Percentiles rank a stretch among this genome's conserved stretches.
phyloP scores from a whole-genome alignment of 2,113 vertebrate genomes.

The Litocranius walleri region DNA sequence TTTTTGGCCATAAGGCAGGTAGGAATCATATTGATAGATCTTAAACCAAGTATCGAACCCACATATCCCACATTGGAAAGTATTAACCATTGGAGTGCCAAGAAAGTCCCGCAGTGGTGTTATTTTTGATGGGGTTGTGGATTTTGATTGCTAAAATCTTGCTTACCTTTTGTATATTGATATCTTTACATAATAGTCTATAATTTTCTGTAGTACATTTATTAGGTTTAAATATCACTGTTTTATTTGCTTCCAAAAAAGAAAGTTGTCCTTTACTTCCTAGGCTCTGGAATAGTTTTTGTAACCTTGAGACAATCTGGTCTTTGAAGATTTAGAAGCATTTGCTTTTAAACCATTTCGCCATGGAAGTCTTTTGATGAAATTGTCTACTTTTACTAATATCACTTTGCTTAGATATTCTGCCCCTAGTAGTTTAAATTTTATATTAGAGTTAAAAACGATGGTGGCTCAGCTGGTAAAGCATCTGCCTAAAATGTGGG shows the following conservation, averaged over 20 bases:
- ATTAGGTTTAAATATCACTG: background rate
- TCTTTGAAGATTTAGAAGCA: background rate
- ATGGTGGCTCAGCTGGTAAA: background rate
- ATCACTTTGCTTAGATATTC: background rate
- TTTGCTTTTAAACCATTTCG: background rate
- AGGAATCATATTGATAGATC: background rate
- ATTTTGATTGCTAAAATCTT: background rate
- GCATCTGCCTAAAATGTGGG: background rate
- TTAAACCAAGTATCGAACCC: background rate
- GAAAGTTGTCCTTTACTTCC: background rate
- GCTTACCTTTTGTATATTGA: background rate
- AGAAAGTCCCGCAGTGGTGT: background rate
- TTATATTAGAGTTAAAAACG: background rate
- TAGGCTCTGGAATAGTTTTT: background rate
- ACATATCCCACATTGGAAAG: background rate
- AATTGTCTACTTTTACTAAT: background rate
- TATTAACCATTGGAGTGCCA: background rate
- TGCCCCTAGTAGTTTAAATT: background rate
- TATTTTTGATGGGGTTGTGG: background rate
- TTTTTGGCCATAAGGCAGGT: background rate
- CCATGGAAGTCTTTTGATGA: background rate
- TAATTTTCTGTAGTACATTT: background rate
- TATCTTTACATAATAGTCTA: background rate
- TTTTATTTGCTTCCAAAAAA: background rate
- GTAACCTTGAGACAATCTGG: background rate